Conservation (phyloP, 2,113 vertebrate species). For the Girardinichthys multiradiatus region DNA sequence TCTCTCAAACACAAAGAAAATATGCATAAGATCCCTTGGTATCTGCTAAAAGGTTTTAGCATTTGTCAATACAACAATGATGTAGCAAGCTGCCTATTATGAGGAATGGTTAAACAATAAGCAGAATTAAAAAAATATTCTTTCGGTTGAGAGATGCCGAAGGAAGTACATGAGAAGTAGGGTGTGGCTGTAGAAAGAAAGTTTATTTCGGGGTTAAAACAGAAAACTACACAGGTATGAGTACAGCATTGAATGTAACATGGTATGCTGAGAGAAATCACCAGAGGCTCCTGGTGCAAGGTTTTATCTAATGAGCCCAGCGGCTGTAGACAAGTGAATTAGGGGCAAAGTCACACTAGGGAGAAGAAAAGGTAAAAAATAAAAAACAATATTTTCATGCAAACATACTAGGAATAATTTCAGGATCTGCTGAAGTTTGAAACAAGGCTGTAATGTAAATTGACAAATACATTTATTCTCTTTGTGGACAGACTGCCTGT, state of each 20-base stretch:
- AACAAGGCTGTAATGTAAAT: slow-evolving; percentile 31
- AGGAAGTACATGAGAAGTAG: background rate
- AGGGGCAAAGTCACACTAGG: too few species aligned
- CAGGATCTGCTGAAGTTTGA: slow-evolving; percentile 33
- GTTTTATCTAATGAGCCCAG: slow-evolving; percentile 55
- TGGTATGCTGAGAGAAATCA: slow-evolving; percentile 31
- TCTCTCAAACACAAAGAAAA: too few species aligned
- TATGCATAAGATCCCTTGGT: too few species aligned
- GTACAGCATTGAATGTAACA: slow-evolving; percentile 10
- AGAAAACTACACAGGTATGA: background rate
- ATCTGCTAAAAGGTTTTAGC: too few species aligned
- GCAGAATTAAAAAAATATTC: too few species aligned
- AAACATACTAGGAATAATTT: slow-evolving; percentile 4
- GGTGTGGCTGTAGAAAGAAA: background rate
- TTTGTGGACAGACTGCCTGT: background rate
- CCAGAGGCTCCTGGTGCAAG: slow-evolving; percentile 51
- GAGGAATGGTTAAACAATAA: too few species aligned
- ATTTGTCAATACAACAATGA: too few species aligned
- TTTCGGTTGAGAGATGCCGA: background rate
- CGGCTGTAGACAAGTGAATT: background rate
- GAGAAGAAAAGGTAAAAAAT: too few species aligned
- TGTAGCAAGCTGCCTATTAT: too few species aligned
- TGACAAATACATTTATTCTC: slow-evolving; percentile 35
- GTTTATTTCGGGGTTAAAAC: background rate
- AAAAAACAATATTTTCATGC: background rate